Conservation (phyloP, 2,888 invertebrate genomes). For the Disparrhopalites patrizii region DNA sequence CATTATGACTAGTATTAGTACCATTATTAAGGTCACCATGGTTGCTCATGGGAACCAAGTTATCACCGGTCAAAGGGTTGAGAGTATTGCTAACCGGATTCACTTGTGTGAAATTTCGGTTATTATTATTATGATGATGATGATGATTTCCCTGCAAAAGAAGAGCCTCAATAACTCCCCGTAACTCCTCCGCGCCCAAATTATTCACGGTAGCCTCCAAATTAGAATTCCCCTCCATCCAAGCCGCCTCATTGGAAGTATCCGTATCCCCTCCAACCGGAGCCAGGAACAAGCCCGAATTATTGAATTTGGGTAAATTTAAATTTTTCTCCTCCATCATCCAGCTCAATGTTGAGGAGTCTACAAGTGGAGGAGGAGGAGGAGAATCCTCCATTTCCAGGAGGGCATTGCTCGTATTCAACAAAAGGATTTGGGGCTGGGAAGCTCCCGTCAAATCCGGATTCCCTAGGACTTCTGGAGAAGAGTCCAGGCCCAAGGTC, state of each 20-base stretch:
- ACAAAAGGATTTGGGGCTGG: background rate
- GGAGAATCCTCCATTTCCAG: no score
- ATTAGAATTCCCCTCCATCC: no score
- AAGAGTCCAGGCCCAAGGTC: no score
- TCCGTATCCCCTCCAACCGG: background rate
- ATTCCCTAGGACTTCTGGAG: no score
- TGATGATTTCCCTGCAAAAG: background rate
- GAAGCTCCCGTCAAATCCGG: no score
- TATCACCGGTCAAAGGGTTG: background rate
- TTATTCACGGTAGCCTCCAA: no score
- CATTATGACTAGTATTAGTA: conserved; percentile 6
- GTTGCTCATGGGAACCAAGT: background rate
- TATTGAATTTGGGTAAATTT: background rate
- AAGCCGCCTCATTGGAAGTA: no score
- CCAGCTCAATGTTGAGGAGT: background rate
- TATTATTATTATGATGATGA: background rate
- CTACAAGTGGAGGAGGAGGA: no score
- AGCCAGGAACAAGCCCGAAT: background rate
- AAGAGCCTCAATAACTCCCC: background rate
- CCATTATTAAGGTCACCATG: background rate
- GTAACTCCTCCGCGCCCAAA: no score
- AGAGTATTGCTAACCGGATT: background rate
- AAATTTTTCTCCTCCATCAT: background rate
- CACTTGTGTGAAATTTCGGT: no score
- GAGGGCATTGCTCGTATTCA: background rate